A percentile compares a stretch with the other conserved stretches of the same genome.
These are phyloP conservation scores for Lamellibrachia columna DNA, from an alignment of 2,888 invertebrate species.

Conservation along the genomic window DNA sequence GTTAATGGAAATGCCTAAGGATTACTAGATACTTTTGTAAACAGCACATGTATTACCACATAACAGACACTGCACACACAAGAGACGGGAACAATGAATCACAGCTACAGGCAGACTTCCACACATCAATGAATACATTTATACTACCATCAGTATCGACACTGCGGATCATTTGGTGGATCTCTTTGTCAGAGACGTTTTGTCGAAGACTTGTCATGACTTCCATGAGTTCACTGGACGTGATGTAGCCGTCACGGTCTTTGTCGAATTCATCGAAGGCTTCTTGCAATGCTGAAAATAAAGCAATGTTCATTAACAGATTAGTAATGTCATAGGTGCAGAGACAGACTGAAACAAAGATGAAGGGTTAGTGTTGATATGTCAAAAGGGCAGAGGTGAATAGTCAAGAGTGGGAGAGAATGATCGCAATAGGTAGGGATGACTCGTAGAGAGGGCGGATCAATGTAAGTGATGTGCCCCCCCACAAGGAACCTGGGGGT, in stretches of 20 bases:
- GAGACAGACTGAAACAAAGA: background rate
- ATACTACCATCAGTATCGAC: constrained; percentile 36
- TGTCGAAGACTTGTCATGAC: constrained; percentile 38
- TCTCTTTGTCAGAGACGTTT: constrained; percentile 28
- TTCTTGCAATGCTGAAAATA: background rate
- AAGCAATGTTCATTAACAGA: background rate
- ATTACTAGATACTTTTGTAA: background rate
- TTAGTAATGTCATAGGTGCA: background rate
- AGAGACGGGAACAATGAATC: background rate
- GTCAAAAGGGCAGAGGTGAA: too few species aligned
- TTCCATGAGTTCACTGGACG: constrained; percentile 31
- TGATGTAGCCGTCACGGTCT: constrained; percentile 39
- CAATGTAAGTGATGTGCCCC: too few species aligned
- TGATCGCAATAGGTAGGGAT: too few species aligned
- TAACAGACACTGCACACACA: too few species aligned
- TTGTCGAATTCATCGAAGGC: constrained; percentile 32
- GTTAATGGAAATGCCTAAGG: background rate
- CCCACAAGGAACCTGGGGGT: too few species aligned
- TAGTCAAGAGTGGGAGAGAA: too few species aligned
- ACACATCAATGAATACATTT: background rate
- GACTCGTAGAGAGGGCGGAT: too few species aligned
- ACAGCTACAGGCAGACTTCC: background rate
- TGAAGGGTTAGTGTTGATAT: too few species aligned
- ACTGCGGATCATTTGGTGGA: constrained; percentile 37
- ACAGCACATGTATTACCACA: background rate